Base-by-base conservation (phyloP, 2,797 vertebrate species). In the Amblyopsis hoosieri region DNA sequence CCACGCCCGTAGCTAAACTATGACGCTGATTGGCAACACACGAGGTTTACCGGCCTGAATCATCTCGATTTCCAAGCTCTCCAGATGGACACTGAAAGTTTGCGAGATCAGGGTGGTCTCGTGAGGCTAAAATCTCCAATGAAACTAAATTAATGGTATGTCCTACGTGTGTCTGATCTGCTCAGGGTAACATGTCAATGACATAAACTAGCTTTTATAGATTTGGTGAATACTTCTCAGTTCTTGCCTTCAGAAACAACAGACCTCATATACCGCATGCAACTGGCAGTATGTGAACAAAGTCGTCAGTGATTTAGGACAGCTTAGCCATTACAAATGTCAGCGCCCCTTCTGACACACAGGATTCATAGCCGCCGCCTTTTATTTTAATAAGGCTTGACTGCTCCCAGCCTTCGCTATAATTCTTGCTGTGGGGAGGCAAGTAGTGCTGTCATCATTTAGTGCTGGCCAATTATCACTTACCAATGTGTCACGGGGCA, bases 311-410 rank as follows among this genome's bases (percentile, higher is more conserved):
- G 77, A 85, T 83, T 84, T 81, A 84, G 57, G 76, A 71, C 11
- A 42, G 64, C 66, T 80, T 64, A 75, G 75, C 61, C 53, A 52
- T 64, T 69, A 61, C 52, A 62, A 72, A 72, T 71, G 66, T 79
- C 74, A 62, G 67, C 45, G 33, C 67, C 60, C 63, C 51, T 61
- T 63, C 60, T 54, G 62, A 81, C 71, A 67, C 50, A 29, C n/a
- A 45, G 45, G 62, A 80, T 78, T 79, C 66, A 80, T 60, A 61
- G 71, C 66, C 79, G 51, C 74, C 75, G 51, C 65, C 64, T 72
- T 64, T 81, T 80, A 67, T 74, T 88, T 81, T 76, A 79, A 82
- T 78, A 80, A 67, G 45, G 53, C 66, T 71, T 54, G 62, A 80
- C 72, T 78, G 74, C 67, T 71, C 51, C 58, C 51, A 62, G 66